phyloP scores from a whole-genome alignment of 2,113 vertebrate genomes.

The Vanacampus margaritifer region DNA sequence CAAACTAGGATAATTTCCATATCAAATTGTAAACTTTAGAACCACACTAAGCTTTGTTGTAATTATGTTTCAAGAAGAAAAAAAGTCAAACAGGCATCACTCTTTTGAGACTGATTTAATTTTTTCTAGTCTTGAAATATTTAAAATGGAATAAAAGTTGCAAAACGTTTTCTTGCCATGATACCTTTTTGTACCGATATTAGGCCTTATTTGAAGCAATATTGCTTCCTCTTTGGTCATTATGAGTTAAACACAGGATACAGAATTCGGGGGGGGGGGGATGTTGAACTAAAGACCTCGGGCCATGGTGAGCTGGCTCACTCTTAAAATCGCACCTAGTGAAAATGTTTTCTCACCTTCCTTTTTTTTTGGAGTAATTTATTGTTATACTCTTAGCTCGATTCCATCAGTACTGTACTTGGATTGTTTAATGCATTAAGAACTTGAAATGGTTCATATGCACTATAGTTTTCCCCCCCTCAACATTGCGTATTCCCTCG shows the following conservation, averaged over 20 bases:
- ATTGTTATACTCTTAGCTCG: neutral
- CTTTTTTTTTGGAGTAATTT: neutral
- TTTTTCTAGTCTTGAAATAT: constrained; percentile 44
- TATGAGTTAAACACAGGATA: neutral
- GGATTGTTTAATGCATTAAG: neutral
- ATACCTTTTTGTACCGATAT: constrained; percentile 46
- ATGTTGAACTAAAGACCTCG: neutral
- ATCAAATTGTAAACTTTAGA: neutral
- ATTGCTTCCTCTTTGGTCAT: neutral
- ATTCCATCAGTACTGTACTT: neutral
- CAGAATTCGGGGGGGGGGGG: no score
- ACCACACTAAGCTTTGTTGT: neutral
- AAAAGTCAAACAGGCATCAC: neutral
- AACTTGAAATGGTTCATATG: neutral
- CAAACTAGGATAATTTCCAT: neutral
- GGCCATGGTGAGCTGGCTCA: constrained; percentile 57
- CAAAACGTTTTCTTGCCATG: constrained; percentile 51
- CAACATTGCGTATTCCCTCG: no score
- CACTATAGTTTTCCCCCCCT: no score
- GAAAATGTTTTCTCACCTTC: constrained; percentile 16
- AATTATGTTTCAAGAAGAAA: neutral
- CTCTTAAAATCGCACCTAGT: constrained; percentile 33
- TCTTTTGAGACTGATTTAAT: neutral
- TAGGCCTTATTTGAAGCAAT: constrained; percentile 49
- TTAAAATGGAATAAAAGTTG: neutral